A percentile compares a stretch with the other conserved stretches of the same genome.
These are phyloP conservation scores for Mylabris phalerata DNA, from an alignment of 1,140 invertebrate genomes.

Conservation along the genomic window DNA sequence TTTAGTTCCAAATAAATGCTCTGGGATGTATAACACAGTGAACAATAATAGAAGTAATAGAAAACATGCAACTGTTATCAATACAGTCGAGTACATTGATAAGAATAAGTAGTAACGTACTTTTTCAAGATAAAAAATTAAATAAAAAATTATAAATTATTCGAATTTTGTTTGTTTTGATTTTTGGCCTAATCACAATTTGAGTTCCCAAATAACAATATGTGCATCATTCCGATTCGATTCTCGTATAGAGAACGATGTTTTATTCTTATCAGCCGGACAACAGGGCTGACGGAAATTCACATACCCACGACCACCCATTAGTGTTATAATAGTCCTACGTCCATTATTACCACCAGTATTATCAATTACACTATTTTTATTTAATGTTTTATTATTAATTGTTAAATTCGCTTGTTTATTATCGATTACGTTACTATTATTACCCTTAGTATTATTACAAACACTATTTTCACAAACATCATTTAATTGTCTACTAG, in stretches of 20 bases:
- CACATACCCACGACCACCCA: conserved; percentile 81
- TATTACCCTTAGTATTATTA: background rate
- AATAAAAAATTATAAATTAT: background rate
- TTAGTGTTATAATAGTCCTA: conserved; percentile 75
- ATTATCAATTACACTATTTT: conserved; percentile 17
- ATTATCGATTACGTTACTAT: conserved; percentile 11
- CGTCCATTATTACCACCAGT: conserved; percentile 45
- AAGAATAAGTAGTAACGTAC: conserved; percentile 10
- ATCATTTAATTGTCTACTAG: conserved; percentile 46
- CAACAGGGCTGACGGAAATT: conserved; percentile 70
- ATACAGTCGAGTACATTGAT: conserved; percentile 22
- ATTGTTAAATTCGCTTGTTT: background rate
- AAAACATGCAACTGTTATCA: conserved; percentile 26
- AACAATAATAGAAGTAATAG: conserved; percentile 28
- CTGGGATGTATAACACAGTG: conserved; percentile 26
- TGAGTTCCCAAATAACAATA: conserved; percentile 85
- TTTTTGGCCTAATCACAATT: conserved; percentile 55
- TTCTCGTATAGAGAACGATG: conserved; percentile 43
- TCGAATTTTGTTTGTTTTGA: background rate
- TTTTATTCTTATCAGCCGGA: conserved; percentile 44
- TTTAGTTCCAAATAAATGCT: conserved; percentile 18
- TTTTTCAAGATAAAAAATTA: conserved; percentile 5
- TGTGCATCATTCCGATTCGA: conserved; percentile 73
- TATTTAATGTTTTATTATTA: conserved; percentile 31
- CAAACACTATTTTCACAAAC: conserved; percentile 25